Percentiles rank a stretch among this genome's conserved stretches.
phyloP scores from a whole-genome alignment of 2,888 invertebrate species.

The Strigamia crassipes region DNA sequence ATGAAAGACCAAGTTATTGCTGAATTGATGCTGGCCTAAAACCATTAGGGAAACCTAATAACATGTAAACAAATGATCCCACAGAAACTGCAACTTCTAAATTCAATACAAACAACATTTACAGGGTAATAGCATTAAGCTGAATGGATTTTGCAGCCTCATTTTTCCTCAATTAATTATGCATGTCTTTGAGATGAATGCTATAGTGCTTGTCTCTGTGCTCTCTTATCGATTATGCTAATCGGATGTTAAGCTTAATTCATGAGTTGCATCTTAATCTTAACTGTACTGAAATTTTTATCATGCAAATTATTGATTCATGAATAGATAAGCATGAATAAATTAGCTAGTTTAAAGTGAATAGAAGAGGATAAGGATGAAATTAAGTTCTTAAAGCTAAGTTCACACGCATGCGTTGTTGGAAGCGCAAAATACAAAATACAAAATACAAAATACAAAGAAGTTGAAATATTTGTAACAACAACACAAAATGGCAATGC shows the following conservation, averaged over 20 bases:
- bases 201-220: neutral
- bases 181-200: neutral
- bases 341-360: neutral
- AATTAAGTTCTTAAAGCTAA: too few species aligned
- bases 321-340: neutral
- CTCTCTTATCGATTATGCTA: conserved; percentile 12
- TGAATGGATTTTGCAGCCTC: neutral
- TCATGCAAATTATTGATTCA: neutral
- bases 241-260: conserved; percentile 14
- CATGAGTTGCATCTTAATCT: neutral
- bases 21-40: neutral
- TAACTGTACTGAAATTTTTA: neutral
- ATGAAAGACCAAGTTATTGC: neutral
- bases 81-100: neutral
- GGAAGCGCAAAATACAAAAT: too few species aligned
- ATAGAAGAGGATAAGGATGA: neutral
- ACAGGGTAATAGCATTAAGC: conserved; percentile 1
- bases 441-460: too few species aligned
- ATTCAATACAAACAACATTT: conserved; percentile 9
- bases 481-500: too few species aligned
- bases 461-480: too few species aligned
- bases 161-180: conserved; percentile 16
- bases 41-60: neutral
- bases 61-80: neutral
- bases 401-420: too few species aligned